Evolutionary conservation across 1,140 invertebrate genomes (phyloP), one percentile per base, ranked within the genome.

Genomic region (Drosophila melanogaster): DNA sequence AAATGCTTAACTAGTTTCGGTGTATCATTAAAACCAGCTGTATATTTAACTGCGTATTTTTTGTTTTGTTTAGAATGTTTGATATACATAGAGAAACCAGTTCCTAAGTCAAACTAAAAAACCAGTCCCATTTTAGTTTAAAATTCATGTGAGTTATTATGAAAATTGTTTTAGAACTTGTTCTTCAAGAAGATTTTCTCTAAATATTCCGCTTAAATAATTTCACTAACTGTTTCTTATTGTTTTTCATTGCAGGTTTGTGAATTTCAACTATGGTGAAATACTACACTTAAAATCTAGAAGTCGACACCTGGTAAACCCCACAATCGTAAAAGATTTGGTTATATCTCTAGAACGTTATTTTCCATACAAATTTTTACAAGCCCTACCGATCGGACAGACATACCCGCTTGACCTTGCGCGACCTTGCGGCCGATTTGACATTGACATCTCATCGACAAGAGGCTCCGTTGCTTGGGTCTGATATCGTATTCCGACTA

Each of bases 391-490:
- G 38, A 38, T 54, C 35, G 35, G 35, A 10, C 17, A 2, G 24
- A 10, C 47, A 26, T 37, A 58, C 44, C 37, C 58, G 57, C 22
- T 26, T 62, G 58, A 65, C 58, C 58, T 65, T 65, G 61, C 2
- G 5, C 58, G 61, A 65, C 61, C 58, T 65, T 64, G 41, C 5
- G 30, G 19, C n/a, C 35, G 41, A 5, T 33, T n/a, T 47, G 33
- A 65, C 61, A 26, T 61, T 65, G 59, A 33, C 59, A 62, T 41
- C 37, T 38, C 54, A 62, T 62, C 59, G 54, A 62, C 54, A 59
- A 54, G 17, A 19, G 10, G 3, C 35, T 38, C 14, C 35, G 35
- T 54, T 54, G 35, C 11, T 14, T 11, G 22, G 30, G 15, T 30
- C 41, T 62, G 40, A 47, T 65, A 62, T 61, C 61, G 57, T 35